A percentile compares a stretch with the other conserved stretches of the same genome.
Conservation (phyloP, 1,140 invertebrate species). For the Tetragonula clypearis region DNA sequence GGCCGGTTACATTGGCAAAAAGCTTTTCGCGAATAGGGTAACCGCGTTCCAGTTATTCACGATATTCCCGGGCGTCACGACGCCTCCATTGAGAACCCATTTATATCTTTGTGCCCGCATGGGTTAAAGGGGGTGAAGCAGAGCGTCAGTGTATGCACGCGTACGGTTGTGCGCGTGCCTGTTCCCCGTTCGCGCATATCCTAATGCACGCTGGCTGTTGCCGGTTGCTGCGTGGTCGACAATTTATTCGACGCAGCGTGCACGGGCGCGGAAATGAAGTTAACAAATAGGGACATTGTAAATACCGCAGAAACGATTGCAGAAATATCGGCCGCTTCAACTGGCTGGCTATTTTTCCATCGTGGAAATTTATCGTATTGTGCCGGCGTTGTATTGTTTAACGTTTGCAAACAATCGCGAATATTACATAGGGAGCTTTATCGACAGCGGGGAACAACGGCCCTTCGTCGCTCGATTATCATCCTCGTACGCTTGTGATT, state of each 20-base stretch:
- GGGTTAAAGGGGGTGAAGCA: neutral
- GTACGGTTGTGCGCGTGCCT: neutral
- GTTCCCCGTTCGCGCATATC: conserved; percentile 3
- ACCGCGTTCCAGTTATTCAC: conserved; percentile 28
- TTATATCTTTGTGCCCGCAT: conserved; percentile 30
- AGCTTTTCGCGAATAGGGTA: conserved; percentile 38
- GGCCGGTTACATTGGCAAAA: conserved; percentile 31
- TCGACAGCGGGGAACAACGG: neutral
- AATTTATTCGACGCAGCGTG: conserved; percentile 31
- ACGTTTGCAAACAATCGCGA: conserved; percentile 38
- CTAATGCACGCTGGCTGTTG: conserved; percentile 4
- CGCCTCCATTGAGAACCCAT: conserved; percentile 25
- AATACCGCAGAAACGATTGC: conserved; percentile 46
- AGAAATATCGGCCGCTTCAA: conserved; percentile 7
- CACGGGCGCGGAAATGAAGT: conserved; percentile 40
- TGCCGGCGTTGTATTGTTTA: conserved; percentile 12
- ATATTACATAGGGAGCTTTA: conserved; percentile 1
- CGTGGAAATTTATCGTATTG: conserved; percentile 37
- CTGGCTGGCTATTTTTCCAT: conserved; percentile 25
- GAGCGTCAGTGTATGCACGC: neutral
- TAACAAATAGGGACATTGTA: conserved; percentile 47
- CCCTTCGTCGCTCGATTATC: neutral
- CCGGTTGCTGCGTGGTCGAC: neutral
- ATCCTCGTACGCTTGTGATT: neutral
- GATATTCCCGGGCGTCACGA: neutral